Percentiles rank a stretch among this genome's conserved stretches.
These are phyloP conservation scores for Cladopsammia gracilis DNA, from an alignment of 64 coral and sea anemone genomes.

Conservation along the genomic window DNA sequence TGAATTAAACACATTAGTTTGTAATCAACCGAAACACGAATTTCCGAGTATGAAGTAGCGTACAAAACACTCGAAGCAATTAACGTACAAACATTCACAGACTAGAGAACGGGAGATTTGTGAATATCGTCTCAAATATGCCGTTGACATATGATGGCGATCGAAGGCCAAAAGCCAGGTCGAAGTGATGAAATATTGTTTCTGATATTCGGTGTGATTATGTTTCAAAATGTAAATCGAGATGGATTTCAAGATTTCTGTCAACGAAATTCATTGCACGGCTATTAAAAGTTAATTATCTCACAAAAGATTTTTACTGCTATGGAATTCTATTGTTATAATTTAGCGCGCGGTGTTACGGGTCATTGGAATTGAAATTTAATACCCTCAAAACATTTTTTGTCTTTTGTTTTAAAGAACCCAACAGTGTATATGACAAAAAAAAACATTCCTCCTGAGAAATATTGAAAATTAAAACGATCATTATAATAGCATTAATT, in stretches of 20 bases:
- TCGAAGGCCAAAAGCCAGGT: background rate
- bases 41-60: background rate
- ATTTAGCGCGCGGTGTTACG: background rate
- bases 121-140: too few relatives aligned
- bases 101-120: too few relatives aligned
- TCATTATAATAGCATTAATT: too few relatives aligned
- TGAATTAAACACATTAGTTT: background rate
- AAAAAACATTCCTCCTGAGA: too few relatives aligned
- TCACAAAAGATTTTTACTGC: slow-evolving; percentile 13
- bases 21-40: slow-evolving; percentile 18
- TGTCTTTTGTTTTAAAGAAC: too few relatives aligned
- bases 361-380: background rate
- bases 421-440: too few relatives aligned
- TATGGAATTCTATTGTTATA: background rate
- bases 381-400: too few relatives aligned
- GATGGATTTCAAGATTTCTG: background rate
- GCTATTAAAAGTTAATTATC: slow-evolving; percentile 40
- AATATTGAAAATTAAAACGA: too few relatives aligned
- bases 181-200: background rate
- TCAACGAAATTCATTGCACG: too few relatives aligned
- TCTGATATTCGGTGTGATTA: background rate
- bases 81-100: background rate
- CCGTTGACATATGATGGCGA: background rate
- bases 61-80: background rate
- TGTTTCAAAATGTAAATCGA: background rate